Evolutionary conservation across 2,888 invertebrate genomes (phyloP), one percentile per base, ranked within the genome.

Genomic region (Polydrusus cervinus): DNA sequence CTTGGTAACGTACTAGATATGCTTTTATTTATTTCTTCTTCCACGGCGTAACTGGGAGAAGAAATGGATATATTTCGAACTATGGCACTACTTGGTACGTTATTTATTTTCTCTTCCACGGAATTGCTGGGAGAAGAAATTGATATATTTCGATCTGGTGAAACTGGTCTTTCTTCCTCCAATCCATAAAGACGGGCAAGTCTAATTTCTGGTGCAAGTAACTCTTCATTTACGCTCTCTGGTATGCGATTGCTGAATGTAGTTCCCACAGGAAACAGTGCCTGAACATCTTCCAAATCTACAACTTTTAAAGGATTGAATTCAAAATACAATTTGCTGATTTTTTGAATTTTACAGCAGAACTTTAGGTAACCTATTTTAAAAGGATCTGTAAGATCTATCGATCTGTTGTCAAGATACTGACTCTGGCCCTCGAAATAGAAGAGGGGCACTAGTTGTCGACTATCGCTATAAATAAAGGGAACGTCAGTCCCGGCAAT

Each of bases 361-460:
- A 79, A 74, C 51, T 71, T 75, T 11, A 79, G 9, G 34, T 74
- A 78, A 0, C 51, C 30, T 14, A 76, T 51, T 25, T 71, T 38
- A 78, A 78, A 79, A 3, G 25, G 34, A 61, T 75, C 76, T 10
- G 47, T 71, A 7, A 80, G 20, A 16, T 71, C 18, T 43, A 61
- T 30, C 5, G 71, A 53, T 14, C 47, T 68, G 0, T 40, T 20
- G 9, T 78, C 69, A 8, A 79, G 25, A 18, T 68, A 71, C 14
- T 78, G 64, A 16, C 38, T 47, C 14, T 69, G 67, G 0, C 72
- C 74, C 10, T 77, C 78, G 16, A 79, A 74, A 20, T 79, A 79
- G 43, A 79, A 79, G 11, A 78, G 13, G 3, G 79, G 79, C 13
- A 78, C 38, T 47, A 76, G 72, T 16, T 65, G 69, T 14, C 43